Evolutionary conservation across 2,113 vertebrate species (phyloP).

Genomic region (Marmota monax): DNA sequence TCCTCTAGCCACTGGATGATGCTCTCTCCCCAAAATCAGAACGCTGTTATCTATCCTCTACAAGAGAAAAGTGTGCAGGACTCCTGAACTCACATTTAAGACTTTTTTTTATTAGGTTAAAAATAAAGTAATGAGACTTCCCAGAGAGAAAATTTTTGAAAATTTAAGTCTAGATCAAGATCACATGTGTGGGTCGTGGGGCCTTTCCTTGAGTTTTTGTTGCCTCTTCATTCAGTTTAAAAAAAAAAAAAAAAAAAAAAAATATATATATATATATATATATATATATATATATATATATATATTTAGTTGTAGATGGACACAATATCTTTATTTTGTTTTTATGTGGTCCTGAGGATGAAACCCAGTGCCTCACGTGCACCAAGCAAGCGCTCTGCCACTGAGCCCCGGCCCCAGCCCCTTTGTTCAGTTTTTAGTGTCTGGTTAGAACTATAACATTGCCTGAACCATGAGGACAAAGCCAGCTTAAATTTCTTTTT

Average conservation of each 20-base stretch:
- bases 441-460: neutral
- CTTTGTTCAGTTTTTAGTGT: neutral
- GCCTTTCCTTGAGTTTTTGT: neutral
- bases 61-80: neutral
- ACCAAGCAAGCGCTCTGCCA: no score
- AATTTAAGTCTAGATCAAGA: neutral
- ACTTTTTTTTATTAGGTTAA: neutral
- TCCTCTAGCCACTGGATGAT: neutral
- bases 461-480: neutral
- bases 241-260: no score
- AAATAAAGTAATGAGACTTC: neutral
- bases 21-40: neutral
- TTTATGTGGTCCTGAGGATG: no score
- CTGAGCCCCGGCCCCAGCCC: neutral
- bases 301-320: no score
- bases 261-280: no score
- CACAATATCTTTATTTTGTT: no score
- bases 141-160: neutral
- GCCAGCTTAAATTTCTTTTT: neutral
- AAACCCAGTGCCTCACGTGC: no score
- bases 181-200: neutral
- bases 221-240: neutral
- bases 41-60: neutral
- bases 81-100: neutral
- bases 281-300: no score